Percentiles rank a stretch among this genome's conserved stretches.
Conservation (phyloP, 2,888 invertebrate species). For the Galerucella pusilla region DNA sequence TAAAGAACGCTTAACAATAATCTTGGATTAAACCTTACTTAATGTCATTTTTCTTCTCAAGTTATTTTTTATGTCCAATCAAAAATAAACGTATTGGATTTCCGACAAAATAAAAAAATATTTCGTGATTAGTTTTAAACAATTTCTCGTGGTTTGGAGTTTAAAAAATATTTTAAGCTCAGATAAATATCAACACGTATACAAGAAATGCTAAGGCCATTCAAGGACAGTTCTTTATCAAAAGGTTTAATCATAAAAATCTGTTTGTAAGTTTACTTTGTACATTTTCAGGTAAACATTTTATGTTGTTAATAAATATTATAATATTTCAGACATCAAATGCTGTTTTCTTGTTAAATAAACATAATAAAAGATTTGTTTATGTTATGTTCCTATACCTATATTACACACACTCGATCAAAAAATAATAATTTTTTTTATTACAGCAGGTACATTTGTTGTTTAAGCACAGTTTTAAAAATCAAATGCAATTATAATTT, state of each 20-base stretch:
- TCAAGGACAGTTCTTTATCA: slow-evolving; percentile 40
- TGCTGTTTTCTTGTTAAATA: too few species aligned
- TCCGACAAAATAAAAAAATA: neutral
- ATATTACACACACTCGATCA: too few species aligned
- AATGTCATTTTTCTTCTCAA: neutral
- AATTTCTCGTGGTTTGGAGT: neutral
- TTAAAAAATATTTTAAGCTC: slow-evolving; percentile 6
- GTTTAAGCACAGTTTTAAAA: too few species aligned
- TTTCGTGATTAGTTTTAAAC: neutral
- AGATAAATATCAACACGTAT: slow-evolving; percentile 36
- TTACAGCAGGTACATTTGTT: too few species aligned
- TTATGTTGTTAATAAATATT: neutral
- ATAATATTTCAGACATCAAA: too few species aligned
- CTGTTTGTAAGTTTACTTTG: neutral
- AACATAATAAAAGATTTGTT: too few species aligned
- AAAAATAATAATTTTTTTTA: too few species aligned
- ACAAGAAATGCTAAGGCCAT: slow-evolving; percentile 48
- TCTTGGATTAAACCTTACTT: neutral
- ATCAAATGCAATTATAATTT: too few species aligned
- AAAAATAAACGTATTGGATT: neutral
- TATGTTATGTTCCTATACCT: too few species aligned
- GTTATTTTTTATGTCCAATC: neutral
- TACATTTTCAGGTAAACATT: slow-evolving; percentile 3
- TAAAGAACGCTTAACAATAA: neutral
- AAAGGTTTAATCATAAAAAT: slow-evolving; percentile 2